These are phyloP conservation scores for Aix galericulata DNA, from an alignment of 2,113 vertebrate genomes.

Conservation along the genomic window DNA sequence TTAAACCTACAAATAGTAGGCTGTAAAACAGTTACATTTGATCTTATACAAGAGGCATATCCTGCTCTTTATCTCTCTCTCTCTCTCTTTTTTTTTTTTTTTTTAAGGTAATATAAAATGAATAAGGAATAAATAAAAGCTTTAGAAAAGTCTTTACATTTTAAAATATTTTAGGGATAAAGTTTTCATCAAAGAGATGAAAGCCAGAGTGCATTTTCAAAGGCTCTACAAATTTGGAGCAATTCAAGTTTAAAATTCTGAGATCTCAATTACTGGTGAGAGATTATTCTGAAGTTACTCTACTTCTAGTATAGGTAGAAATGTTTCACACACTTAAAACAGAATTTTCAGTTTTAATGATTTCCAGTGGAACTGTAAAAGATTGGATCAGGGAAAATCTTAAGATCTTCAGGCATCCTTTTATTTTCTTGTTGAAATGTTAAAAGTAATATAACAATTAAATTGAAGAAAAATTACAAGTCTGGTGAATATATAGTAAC, in stretches of 20 bases:
- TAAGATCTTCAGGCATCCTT: background rate
- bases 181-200: background rate
- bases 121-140: background rate
- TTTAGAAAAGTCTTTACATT: background rate
- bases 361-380: background rate
- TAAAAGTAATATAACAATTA: background rate
- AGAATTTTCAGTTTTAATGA: background rate
- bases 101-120: background rate
- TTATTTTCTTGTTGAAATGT: background rate
- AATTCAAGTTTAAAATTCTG: background rate
- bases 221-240: background rate
- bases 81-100: background rate
- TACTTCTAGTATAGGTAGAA: background rate
- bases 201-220: background rate
- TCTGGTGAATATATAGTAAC: background rate
- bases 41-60: background rate
- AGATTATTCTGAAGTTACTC: background rate
- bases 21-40: background rate
- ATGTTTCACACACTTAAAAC: background rate
- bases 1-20: background rate
- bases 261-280: background rate
- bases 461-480: background rate
- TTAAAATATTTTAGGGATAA: background rate
- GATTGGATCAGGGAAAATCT: background rate
- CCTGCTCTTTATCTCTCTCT: background rate